Percentiles rank a stretch among this genome's conserved stretches.
phyloP scores from a whole-genome alignment of 2,888 invertebrate genomes.

The Pimpla rufipes region DNA sequence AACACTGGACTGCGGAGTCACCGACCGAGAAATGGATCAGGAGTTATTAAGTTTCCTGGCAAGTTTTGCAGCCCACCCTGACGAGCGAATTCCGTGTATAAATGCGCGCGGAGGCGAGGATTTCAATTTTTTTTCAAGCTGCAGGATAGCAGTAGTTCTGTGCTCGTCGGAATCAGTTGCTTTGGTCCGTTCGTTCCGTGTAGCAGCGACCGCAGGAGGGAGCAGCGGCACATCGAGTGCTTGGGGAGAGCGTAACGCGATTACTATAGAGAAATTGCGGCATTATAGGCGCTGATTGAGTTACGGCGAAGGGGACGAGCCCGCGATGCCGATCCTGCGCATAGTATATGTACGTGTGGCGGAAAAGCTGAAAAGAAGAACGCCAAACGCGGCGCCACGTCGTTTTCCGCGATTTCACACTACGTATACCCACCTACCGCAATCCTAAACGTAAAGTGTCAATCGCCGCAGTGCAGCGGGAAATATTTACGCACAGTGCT shows the following conservation, averaged over 20 bases:
- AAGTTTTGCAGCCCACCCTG: background rate
- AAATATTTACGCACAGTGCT: conserved; percentile 54
- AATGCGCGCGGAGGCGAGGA: conserved; percentile 5
- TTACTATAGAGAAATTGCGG: conserved; percentile 84
- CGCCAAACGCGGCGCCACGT: conserved; percentile 14
- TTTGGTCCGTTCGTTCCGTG: conserved; percentile 18
- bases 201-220: conserved; percentile 21
- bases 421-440: conserved; percentile 68
- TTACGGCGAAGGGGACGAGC: conserved; percentile 80
- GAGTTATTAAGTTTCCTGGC: conserved; percentile 67
- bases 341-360: conserved; percentile 16
- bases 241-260: conserved; percentile 79
- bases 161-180: background rate
- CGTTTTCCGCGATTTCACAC: conserved; percentile 38
- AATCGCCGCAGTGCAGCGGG: conserved; percentile 77
- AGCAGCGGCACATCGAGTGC: conserved; percentile 62
- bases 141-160: conserved; percentile 38
- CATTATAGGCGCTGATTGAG: conserved; percentile 84
- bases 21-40: conserved; percentile 40
- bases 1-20: background rate
- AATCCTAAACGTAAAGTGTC: conserved; percentile 83
- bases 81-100: conserved; percentile 17
- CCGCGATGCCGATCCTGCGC: conserved; percentile 72
- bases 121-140: conserved; percentile 74
- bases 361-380: conserved; percentile 31